These are phyloP conservation scores for Mohoua ochrocephala DNA, from an alignment of 2,113 vertebrate genomes.

Conservation along the genomic window DNA sequence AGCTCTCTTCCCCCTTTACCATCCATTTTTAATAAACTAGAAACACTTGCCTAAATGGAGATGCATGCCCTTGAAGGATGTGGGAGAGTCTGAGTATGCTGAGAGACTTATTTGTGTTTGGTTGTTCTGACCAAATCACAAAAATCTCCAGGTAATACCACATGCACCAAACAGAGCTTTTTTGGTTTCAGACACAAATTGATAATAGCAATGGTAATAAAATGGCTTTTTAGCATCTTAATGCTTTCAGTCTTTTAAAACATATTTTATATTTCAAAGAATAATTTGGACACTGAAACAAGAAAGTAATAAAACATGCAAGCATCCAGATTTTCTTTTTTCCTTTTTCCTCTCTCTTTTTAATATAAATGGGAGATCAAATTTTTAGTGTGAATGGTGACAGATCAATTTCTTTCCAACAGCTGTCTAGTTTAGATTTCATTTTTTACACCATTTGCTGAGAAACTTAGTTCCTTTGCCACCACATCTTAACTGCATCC, in stretches of 20 bases:
- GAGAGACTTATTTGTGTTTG: neutral
- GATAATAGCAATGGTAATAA: neutral
- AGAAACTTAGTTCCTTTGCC: neutral
- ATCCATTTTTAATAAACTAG: neutral
- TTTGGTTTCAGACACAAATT: neutral
- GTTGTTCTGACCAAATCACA: neutral
- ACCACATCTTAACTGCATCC: neutral
- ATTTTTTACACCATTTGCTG: neutral
- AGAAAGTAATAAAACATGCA: neutral
- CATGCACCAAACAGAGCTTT: neutral
- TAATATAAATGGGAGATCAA: neutral
- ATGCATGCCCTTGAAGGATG: neutral
- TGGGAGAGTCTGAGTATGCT: neutral
- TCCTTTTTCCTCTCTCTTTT: rapidly evolving
- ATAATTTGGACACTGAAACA: neutral
- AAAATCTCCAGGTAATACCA: neutral
- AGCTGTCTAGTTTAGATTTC: neutral
- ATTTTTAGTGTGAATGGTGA: neutral
- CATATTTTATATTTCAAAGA: neutral
- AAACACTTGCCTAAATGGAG: neutral
- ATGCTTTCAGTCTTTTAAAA: neutral
- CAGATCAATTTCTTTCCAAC: neutral
- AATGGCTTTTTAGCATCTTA: neutral
- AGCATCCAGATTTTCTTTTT: neutral
- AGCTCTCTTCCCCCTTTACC: neutral